Percentiles rank a stretch among this genome's conserved stretches.
These are phyloP conservation scores for Aleadryas rufinucha DNA, from an alignment of 2,113 vertebrate genomes.

Conservation along the genomic window DNA sequence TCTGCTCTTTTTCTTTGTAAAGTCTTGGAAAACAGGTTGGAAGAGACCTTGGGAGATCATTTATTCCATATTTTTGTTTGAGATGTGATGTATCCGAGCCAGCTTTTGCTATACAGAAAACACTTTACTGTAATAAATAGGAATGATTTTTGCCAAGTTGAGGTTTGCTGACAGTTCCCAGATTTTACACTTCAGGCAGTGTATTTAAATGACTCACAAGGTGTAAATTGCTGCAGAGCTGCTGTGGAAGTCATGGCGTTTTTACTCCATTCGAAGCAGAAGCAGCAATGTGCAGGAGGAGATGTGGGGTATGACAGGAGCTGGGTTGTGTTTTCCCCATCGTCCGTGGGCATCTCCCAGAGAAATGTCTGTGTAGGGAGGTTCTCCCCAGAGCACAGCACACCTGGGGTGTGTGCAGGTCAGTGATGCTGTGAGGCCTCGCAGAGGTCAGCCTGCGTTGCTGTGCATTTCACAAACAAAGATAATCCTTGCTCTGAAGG, in stretches of 20 bases:
- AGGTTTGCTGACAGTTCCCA: slow-evolving; percentile 43
- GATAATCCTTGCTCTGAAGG: background rate
- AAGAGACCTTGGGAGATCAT: background rate
- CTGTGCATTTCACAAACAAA: background rate
- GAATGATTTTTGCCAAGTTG: background rate
- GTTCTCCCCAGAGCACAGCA: fast-evolving
- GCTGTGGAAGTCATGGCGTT: background rate
- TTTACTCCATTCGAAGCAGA: background rate
- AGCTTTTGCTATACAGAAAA: background rate
- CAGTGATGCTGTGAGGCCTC: background rate
- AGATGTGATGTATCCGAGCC: background rate
- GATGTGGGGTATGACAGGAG: background rate
- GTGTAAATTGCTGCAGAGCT: background rate
- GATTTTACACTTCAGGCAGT: slow-evolving; percentile 17
- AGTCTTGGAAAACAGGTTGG: background rate
- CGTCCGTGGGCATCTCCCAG: fast-evolving
- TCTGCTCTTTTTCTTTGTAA: background rate
- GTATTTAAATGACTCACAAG: background rate
- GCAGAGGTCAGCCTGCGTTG: background rate
- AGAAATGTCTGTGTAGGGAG: fast-evolving
- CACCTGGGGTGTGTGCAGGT: background rate
- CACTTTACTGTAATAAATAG: background rate
- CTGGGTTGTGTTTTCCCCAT: fast-evolving
- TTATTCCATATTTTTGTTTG: background rate
- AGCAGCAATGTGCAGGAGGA: background rate